Evolutionary conservation across 1,140 invertebrate genomes (phyloP), one percentile per base, ranked within the genome.

Genomic region (Oryzaephilus surinamensis): DNA sequence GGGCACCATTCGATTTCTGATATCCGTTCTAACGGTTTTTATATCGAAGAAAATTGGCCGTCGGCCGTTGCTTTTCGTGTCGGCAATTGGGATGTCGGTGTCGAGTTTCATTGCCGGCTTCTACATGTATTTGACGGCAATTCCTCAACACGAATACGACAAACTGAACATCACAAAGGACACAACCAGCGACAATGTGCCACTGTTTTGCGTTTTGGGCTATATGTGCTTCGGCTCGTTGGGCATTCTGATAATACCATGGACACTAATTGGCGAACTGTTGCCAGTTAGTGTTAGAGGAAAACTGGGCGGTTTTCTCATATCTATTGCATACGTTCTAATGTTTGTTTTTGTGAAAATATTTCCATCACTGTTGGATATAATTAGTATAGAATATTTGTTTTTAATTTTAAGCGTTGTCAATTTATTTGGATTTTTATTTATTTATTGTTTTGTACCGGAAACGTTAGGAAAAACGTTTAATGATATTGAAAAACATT

Each of bases 381-480:
- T 47, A 0, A 53, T 79, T 15, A 69, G 70, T 1, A 53, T 69
- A 6, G 60, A 67, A 17, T 63, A 59, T 4, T 54, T 74, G 3
- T 84, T 84, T 61, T 73, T 71, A 48, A 61, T 76, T 33, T 80
- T 79, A 54, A 68, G 71, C 15, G 56, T 64, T 3, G 62, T 72
- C 5, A 78, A 77, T 19, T 50, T 74, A 4, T 6, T 74, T 3
- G 70, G 72, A 5, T 61, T 71, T 11, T 43, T 67, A 7, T 73
- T 79, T 50, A 60, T 79, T 14, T 73, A 69, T 34, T 60, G 77
- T 20, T 72, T 73, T 38, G 55, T 86, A 15, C 82, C 82, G 1
- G 84, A 87, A 65, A 87, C 82, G 0, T 70, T 81, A 39, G 78
- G 79, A 0, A 79, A 76, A 55, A 73, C 63, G 5, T 69, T 85